phyloP scores from a whole-genome alignment of 2,888 invertebrate species.

The Cepaea hortensis region DNA sequence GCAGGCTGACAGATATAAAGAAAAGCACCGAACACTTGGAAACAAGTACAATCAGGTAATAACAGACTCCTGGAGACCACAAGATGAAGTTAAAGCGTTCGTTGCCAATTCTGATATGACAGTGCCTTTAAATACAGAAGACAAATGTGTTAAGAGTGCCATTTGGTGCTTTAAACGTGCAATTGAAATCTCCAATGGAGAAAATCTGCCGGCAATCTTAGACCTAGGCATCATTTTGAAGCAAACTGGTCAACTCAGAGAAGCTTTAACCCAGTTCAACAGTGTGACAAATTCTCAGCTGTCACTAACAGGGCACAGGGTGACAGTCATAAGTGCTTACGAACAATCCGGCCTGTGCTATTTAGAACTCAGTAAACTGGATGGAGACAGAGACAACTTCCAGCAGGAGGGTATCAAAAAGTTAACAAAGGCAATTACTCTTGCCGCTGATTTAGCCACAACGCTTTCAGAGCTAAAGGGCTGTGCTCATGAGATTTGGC shows the following conservation, averaged over 20 bases:
- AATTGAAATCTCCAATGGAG: constrained; percentile 16
- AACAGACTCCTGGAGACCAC: not conserved
- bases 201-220: constrained; percentile 20
- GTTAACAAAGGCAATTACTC: constrained; percentile 7
- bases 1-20: not conserved
- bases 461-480: constrained; percentile 14
- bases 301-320: not conserved
- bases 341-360: constrained; percentile 31
- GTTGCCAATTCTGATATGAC: not conserved
- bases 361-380: constrained; percentile 3
- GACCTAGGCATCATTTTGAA: constrained; percentile 22
- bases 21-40: not conserved
- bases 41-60: not conserved
- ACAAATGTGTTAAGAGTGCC: constrained; percentile 10
- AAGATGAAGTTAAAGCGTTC: not conserved
- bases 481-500: constrained; percentile 14
- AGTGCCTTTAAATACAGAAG: not conserved
- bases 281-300: not conserved
- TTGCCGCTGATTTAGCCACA: constrained; percentile 20
- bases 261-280: constrained; percentile 29
- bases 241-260: not conserved
- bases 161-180: not conserved
- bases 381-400: not conserved
- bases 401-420: not conserved
- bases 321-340: constrained; percentile 22